phyloP scores from a whole-genome alignment of 2,113 vertebrate species.

The Sinosuthora webbiana region DNA sequence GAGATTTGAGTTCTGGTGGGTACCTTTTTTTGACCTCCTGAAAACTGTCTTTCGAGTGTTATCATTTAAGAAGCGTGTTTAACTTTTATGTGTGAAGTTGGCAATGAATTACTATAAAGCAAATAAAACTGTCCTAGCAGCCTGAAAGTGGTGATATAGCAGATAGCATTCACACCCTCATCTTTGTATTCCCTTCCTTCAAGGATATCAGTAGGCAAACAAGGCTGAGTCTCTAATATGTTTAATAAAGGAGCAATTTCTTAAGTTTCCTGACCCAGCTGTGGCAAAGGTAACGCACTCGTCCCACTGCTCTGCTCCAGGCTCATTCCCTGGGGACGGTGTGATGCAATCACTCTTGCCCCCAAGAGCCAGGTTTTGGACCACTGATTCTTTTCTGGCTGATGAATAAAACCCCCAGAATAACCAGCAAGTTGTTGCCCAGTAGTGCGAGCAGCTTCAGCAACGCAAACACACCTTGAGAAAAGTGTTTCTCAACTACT shows the following conservation, averaged over 20 bases:
- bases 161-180: slow-evolving; percentile 71
- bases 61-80: slow-evolving; percentile 70
- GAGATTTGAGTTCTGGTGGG: slow-evolving; percentile 10
- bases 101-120: slow-evolving; percentile 71
- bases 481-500: neutral
- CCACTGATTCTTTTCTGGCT: neutral
- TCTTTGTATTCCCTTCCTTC: slow-evolving; percentile 62
- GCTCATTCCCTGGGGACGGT: neutral
- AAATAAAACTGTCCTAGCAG: slow-evolving; percentile 71
- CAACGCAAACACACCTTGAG: rapidly evolving
- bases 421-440: neutral
- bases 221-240: slow-evolving; percentile 64
- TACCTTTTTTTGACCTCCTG: slow-evolving; percentile 17
- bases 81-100: slow-evolving; percentile 74
- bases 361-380: neutral
- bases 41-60: slow-evolving; percentile 69
- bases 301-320: neutral
- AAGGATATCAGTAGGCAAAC: slow-evolving; percentile 66
- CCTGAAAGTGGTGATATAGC: slow-evolving; percentile 54
- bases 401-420: neutral
- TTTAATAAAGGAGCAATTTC: slow-evolving; percentile 69
- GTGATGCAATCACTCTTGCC: neutral
- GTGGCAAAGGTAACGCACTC: slow-evolving; percentile 25
- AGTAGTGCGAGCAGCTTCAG: neutral
- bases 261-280: slow-evolving; percentile 27